A percentile compares a stretch with the other conserved stretches of the same genome.
phyloP scores from a whole-genome alignment of 2,797 vertebrate genomes.

The Poeciliopsis paucimaculata region DNA sequence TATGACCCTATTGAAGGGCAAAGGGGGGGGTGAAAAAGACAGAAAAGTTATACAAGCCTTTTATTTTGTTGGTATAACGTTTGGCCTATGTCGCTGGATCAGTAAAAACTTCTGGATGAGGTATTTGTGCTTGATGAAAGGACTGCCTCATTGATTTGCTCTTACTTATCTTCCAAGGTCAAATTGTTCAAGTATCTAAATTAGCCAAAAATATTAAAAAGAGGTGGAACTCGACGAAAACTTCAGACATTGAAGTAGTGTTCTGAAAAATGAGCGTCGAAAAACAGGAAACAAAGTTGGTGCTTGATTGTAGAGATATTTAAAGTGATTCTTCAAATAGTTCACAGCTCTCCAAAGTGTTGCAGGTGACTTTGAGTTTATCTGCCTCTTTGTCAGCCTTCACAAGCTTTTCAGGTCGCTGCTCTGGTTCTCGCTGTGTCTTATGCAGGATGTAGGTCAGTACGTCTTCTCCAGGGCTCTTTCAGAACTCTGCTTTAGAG shows the following conservation, averaged over 20 bases:
- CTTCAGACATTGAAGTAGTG: slow-evolving; percentile 77
- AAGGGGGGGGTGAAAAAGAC: slow-evolving; percentile 50
- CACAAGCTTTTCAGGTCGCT: slow-evolving; percentile 46
- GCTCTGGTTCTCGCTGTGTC: slow-evolving; percentile 44
- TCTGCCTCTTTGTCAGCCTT: slow-evolving; percentile 46
- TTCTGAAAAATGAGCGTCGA: slow-evolving; percentile 34
- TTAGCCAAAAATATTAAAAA: slow-evolving; percentile 81
- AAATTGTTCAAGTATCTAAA: slow-evolving; percentile 78
- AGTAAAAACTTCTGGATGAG: slow-evolving; percentile 68
- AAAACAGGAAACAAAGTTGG: slow-evolving; percentile 36
- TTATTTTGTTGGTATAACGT: slow-evolving; percentile 34
- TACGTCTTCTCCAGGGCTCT: slow-evolving; percentile 54
- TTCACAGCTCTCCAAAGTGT: slow-evolving; percentile 38
- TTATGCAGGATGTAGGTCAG: slow-evolving; percentile 67
- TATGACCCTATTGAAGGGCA: slow-evolving; percentile 61
- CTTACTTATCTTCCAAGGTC: slow-evolving; percentile 27
- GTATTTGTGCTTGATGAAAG: slow-evolving; percentile 71
- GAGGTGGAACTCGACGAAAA: slow-evolving; percentile 78
- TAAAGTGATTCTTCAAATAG: slow-evolving; percentile 26
- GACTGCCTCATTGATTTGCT: slow-evolving; percentile 76
- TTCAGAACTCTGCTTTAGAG: slow-evolving; percentile 52
- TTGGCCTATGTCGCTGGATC: slow-evolving; percentile 71
- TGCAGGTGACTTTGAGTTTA: slow-evolving; percentile 49
- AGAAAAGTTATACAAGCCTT: slow-evolving; percentile 36
- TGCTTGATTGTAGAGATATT: slow-evolving; percentile 24